A percentile compares a stretch with the other conserved stretches of the same genome.
Conservation (phyloP, 1,140 invertebrate genomes). For the Drosophila pruinosa region DNA sequence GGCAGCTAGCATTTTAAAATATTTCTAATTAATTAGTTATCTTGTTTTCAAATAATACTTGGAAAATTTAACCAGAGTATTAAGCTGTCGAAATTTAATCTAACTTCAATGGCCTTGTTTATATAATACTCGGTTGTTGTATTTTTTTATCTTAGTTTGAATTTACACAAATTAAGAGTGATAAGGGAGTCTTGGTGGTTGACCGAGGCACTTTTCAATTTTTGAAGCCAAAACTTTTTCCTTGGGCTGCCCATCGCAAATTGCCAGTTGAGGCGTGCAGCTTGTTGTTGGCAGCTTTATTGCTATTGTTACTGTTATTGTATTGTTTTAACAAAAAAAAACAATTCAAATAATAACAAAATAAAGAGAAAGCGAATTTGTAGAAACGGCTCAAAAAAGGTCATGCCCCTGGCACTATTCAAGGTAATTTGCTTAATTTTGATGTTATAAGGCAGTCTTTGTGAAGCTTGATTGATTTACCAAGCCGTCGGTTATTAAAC, state of each 20-base stretch:
- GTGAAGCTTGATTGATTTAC: slow-evolving; percentile 11
- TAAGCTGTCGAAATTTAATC: neutral
- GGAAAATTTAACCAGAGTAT: too few relatives aligned
- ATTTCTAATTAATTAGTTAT: too few relatives aligned
- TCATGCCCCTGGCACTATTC: neutral
- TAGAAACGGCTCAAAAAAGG: slow-evolving; percentile 2
- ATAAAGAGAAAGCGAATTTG: slow-evolving; percentile 13
- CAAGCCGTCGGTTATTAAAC: neutral
- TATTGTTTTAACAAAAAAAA: slow-evolving; percentile 14
- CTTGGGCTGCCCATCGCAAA: slow-evolving; percentile 39
- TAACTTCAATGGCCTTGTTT: neutral
- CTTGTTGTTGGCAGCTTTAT: slow-evolving; percentile 39
- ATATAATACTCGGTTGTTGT: slow-evolving; percentile 22
- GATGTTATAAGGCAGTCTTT: neutral
- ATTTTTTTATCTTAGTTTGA: slow-evolving; percentile 54
- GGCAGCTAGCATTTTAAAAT: too few relatives aligned
- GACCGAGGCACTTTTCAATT: slow-evolving; percentile 63
- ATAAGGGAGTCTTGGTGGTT: slow-evolving; percentile 32
- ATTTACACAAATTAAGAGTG: slow-evolving; percentile 69
- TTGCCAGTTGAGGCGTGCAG: slow-evolving; percentile 57
- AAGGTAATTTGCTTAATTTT: slow-evolving; percentile 7
- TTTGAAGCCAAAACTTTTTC: slow-evolving; percentile 58
- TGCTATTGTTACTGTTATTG: slow-evolving; percentile 61
- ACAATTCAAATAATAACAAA: slow-evolving; percentile 1
- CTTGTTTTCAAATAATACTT: too few relatives aligned